Base-by-base conservation (phyloP, 2,888 invertebrate genomes). In the Lasioglossum malachurum region DNA sequence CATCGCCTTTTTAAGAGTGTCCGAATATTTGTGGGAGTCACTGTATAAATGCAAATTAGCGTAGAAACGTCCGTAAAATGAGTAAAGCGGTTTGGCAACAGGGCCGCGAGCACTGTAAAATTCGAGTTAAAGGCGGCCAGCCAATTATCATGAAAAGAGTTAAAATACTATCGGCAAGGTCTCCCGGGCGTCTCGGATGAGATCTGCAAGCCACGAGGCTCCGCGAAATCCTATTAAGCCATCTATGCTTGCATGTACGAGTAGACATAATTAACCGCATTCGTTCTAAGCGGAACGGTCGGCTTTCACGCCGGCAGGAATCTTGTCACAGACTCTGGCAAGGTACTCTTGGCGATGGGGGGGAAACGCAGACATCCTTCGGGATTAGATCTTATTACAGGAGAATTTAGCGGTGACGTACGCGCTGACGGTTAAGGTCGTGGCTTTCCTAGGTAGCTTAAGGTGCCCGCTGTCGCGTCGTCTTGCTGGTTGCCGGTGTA, bases 341-440 rank as follows among this genome's bases (percentile, higher is more conserved):
- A 64, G 74, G 46, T 74, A 82, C 49, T 77, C 75, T 27, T 19
- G 64, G 74, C 44, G 76, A 74, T 49, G 31, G 64, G 31, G 31
- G 27, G 19, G 64, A 41, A 64, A 87, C 73, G 78, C 49, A 76
- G 79, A 79, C 83, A 80, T 80, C 87, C 76, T 64, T 57, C 14
- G 78, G 86, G 83, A 90, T 91, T 91, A 88, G 81, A 64, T 91
- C 90, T 85, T 79, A 80, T 88, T 89, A 90, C 75, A 84, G 38
- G 84, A 81, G 85, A 88, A 88, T 89, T 88, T 84, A 80, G 80
- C 73, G 82, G 80, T 74, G 84, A 90, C 85, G 84, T 83, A 87
- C 83, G 83, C 78, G 86, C 78, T 72, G 87, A 88, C 78, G 85
- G 64, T 87, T 89, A 83, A 90, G 86, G 82, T 81, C 82, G 87